Percentiles rank a stretch among this genome's conserved stretches.
Evolutionary conservation across 2,797 vertebrate genomes (phyloP).

Genomic region (Smutsia gigantea): DNA sequence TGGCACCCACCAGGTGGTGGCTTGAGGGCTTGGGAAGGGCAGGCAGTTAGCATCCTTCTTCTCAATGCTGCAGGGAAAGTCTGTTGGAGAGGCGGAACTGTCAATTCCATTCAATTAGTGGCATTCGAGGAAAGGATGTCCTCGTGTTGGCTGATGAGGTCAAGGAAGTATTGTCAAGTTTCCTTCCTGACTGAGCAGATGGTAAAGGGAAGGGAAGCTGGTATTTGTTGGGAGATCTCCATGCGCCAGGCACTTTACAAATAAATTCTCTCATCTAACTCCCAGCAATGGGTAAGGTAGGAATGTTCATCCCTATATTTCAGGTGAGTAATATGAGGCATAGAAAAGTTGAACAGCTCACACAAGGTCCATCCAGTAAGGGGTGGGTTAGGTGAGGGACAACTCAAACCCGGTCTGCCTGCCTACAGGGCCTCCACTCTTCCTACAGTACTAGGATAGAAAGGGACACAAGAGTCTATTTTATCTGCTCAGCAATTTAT

Average conservation of each 20-base stretch:
- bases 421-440: not conserved
- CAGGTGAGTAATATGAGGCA: not conserved
- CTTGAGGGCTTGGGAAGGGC: not conserved
- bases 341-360: not conserved
- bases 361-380: not conserved
- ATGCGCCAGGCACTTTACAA: not conserved
- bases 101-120: not conserved
- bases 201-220: not conserved
- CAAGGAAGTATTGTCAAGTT: conserved; percentile 33
- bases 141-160: not conserved
- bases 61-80: not conserved
- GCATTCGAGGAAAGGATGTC: not conserved
- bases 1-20: not conserved
- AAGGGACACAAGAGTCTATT: not conserved
- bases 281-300: not conserved
- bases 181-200: conserved; percentile 30
- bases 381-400: not conserved
- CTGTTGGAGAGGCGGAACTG: not conserved
- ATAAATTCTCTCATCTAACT: not conserved
- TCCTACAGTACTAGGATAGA: not conserved
- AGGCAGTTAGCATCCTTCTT: not conserved
- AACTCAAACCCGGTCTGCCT: not conserved
- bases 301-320: not conserved
- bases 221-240: not conserved
- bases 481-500: not conserved